Evolutionary conservation across 2,797 vertebrate genomes (phyloP), one percentile per base, ranked within the genome.

Genomic region (Typhlichthys subterraneus): DNA sequence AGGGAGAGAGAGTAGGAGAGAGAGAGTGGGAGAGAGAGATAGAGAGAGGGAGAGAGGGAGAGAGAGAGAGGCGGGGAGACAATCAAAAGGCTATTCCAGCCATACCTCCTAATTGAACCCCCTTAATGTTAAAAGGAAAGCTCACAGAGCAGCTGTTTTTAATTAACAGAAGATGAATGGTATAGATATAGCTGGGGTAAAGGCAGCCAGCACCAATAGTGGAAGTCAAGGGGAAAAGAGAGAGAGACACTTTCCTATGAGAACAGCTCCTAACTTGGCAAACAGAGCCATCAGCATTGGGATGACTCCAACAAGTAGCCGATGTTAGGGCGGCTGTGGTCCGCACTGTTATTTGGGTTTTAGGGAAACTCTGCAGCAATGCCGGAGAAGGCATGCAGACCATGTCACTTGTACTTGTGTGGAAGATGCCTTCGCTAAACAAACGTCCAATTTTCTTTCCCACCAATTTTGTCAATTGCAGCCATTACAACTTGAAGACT

Each of bases 41-140:
- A 46, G 75, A 85, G 86, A 91, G 67, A 83, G 67, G 45, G 69
- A 42, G 73, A 45, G 14, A 42, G 68, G 8, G 29, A 33, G 53
- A 58, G 45, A 59, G 56, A 61, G 59, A 56, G 12, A 33, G 38
- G 31, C 29, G 3, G n/a, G 14, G n/a, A 7, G 10, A 56, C 86
- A 90, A 91, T 89, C 81, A 86, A 76, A 82, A 82, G 79, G 80
- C 82, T 91, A 90, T 90, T 91, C 73, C 85, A 86, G 82, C 52
- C 65, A 72, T 83, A 84, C 82, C 73, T 75, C 72, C 81, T 71
- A 70, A 54, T 57, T 55, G 52, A 73, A 63, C 45, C 14, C 38
- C 53, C 53, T 58, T 70, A 85, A 86, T 84, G 81, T 79, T 83
- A 77, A 77, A 78, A 69, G 76, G 77, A 86, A 87, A 76, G 82